phyloP scores from a whole-genome alignment of 2,797 vertebrate species.

The Microctenopoma lineatum region DNA sequence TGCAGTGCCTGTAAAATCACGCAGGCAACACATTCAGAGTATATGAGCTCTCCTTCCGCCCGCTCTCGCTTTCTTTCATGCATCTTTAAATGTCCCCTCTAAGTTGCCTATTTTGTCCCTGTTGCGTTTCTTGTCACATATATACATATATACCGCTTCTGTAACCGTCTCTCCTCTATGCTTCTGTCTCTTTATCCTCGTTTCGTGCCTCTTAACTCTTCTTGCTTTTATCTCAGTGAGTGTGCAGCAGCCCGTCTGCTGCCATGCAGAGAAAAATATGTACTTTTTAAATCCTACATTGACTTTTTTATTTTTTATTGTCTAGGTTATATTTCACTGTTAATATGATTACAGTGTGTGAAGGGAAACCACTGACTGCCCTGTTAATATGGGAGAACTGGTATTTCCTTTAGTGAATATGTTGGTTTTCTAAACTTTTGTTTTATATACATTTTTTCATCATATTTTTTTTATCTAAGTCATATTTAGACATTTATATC shows the following conservation, averaged over 20 bases:
- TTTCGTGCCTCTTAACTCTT: constrained; percentile 16
- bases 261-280: background rate
- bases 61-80: background rate
- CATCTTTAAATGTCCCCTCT: constrained; percentile 2
- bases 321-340: too few species aligned
- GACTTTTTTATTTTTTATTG: background rate
- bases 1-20: constrained; percentile 31
- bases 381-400: too few species aligned
- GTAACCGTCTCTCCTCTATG: background rate
- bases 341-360: too few species aligned
- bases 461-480: too few species aligned
- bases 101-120: background rate
- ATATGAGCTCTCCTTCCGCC: constrained; percentile 1
- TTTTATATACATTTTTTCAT: too few species aligned
- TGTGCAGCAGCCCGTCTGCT: constrained; percentile 49
- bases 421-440: too few species aligned
- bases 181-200: background rate
- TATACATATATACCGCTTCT: constrained; percentile 4
- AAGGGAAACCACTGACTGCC: too few species aligned
- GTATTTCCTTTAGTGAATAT: too few species aligned
- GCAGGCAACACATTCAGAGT: constrained; percentile 18
- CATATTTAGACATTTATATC: too few species aligned
- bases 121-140: constrained; percentile 1
- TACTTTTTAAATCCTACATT: background rate
- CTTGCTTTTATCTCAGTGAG: constrained; percentile 31